phyloP scores from a whole-genome alignment of 2,797 vertebrate genomes.

The Alauda arvensis region DNA sequence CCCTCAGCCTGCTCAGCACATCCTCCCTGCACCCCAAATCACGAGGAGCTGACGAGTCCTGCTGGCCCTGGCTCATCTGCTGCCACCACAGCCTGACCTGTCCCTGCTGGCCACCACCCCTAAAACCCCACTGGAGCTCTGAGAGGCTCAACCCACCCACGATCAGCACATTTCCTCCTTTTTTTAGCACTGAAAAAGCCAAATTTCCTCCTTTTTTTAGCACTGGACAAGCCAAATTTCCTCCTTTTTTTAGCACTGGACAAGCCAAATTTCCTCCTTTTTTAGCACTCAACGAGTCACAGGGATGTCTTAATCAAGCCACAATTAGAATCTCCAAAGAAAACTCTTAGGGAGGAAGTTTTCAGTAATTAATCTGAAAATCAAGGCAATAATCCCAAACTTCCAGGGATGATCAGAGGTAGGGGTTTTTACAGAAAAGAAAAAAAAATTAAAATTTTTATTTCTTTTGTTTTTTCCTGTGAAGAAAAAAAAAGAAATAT shows the following conservation, averaged over 20 bases:
- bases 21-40: not conserved
- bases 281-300: not conserved
- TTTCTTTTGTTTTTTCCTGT: not conserved
- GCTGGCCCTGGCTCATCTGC: not conserved
- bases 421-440: not conserved
- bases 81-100: not conserved
- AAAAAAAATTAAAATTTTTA: not conserved
- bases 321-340: not conserved
- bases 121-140: fast-evolving
- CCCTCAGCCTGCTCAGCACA: not conserved
- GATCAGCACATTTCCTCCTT: fast-evolving
- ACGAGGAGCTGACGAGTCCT: not conserved
- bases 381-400: not conserved
- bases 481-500: not conserved
- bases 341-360: not conserved
- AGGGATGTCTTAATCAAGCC: not conserved
- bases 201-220: too few relatives aligned
- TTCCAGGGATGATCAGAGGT: not conserved
- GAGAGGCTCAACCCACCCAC: fast-evolving
- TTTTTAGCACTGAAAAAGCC: too few relatives aligned
- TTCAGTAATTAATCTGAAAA: not conserved
- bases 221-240: too few relatives aligned
- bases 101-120: fast-evolving
- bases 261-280: not conserved
- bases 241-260: not conserved